Percentiles rank a stretch among this genome's conserved stretches.
These are phyloP conservation scores for Gallinago undulata DNA, from an alignment of 2,113 vertebrate species.

Conservation along the genomic window DNA sequence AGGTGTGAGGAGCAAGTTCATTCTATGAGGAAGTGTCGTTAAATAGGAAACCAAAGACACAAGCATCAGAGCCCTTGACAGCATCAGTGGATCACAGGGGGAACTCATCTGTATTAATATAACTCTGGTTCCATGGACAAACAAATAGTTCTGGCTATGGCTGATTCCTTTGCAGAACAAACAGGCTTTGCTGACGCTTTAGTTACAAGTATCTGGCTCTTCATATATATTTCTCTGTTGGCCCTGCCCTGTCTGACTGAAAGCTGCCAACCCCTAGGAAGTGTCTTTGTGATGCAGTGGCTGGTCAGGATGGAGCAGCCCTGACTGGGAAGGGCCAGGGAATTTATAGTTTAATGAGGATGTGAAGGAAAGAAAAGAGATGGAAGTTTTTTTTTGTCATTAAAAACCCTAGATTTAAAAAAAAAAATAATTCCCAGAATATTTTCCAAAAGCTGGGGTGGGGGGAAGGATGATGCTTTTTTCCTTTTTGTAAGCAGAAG, in stretches of 20 bases:
- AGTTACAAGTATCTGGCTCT: not conserved
- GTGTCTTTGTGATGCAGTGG: not conserved
- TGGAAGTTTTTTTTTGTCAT: not conserved
- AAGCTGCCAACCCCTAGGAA: not conserved
- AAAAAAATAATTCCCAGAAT: not conserved
- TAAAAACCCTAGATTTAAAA: not conserved
- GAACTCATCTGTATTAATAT: accelerated
- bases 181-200: not conserved
- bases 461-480: not conserved
- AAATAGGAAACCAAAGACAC: not conserved
- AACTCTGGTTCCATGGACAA: not conserved
- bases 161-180: not conserved
- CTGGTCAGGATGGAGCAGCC: not conserved
- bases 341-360: not conserved
- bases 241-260: not conserved
- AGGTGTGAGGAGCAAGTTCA: not conserved
- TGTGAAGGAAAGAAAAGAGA: not conserved
- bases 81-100: not conserved
- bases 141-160: not conserved
- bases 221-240: not conserved
- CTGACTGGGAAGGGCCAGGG: not conserved
- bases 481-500: not conserved
- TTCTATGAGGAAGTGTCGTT: not conserved
- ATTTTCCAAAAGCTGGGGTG: not conserved
- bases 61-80: not conserved